A percentile compares a stretch with the other conserved stretches of the same genome.
These are phyloP conservation scores for Panagrolaimus sp. DNA, from an alignment of 1,140 invertebrate species.

Conservation along the genomic window DNA sequence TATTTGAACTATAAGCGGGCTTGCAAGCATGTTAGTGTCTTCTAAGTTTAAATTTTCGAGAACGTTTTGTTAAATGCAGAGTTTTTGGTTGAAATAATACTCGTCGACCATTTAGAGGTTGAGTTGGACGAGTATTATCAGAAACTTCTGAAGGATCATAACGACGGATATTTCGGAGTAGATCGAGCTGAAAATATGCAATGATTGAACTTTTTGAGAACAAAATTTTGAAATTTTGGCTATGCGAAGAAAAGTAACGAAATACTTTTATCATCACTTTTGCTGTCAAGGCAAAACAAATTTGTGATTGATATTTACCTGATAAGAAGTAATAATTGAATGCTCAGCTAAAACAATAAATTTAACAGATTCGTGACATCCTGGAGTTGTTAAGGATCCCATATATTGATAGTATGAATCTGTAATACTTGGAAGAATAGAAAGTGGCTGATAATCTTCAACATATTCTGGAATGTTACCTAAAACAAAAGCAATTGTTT, in stretches of 20 bases:
- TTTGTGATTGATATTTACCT: background rate
- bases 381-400: constrained; percentile 82
- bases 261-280: no score
- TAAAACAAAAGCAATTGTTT: no score
- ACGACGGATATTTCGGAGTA: background rate
- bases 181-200: no score
- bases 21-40: no score
- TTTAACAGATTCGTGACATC: constrained; percentile 76
- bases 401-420: constrained; percentile 67
- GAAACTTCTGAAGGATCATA: background rate
- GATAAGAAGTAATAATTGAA: constrained; percentile 21
- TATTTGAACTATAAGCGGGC: no score
- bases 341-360: constrained; percentile 76
- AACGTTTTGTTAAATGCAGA: no score
- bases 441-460: constrained; percentile 23
- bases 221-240: no score
- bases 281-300: no score
- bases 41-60: no score
- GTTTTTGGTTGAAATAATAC: no score
- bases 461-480: background rate
- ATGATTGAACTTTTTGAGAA: no score
- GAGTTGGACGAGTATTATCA: background rate
- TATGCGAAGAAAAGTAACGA: no score
- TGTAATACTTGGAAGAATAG: constrained; percentile 30
- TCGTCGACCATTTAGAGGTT: background rate